Base-by-base conservation (phyloP, 2,113 vertebrate genomes). In the Morone chrysops region DNA sequence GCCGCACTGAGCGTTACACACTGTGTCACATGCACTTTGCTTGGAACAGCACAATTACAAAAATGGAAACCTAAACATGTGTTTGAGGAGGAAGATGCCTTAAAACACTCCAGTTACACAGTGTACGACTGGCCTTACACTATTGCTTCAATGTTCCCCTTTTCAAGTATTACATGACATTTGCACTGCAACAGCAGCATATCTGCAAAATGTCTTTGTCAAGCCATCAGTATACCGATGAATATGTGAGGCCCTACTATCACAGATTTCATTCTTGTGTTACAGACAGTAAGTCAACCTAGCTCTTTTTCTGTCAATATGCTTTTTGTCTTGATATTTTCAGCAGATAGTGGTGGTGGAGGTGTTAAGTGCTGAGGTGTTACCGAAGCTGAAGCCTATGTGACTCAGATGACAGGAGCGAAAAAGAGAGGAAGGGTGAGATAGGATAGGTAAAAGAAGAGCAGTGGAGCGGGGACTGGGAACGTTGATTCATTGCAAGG, bases 321-420 rank as follows among this genome's bases (percentile, higher is more conserved):
- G 59, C 47, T 87, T 81, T 89, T 80, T 75, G 6, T 69, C 41
- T 66, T 9, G 18, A 83, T 77, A 75, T 51, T 50, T 79, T 61
- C 20, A 72, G 66, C 75, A 79, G 60, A 69, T 60, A 72, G 76
- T 16, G 65, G 66, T 51, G 71, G 51, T 73, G 65, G 73, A 48
- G 81, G 73, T 82, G 89, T 81, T 56, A 61, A 87, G 66, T 41
- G 43, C 70, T 79, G 12, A 81, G 67, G 67, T 82, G 68, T 81
- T 83, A 81, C 51, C 61, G 80, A 38, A 70, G 66, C 25, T 81
- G 41, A 66, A 47, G 47, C 59, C 41, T 69, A 61, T 48, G 36
- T 68, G 63, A 84, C 75, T 82, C 70, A 83, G 38, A 88, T 7
- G 62, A 63, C 61, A 73, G 51, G 43, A 61, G 18, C 68, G 41